phyloP scores from a whole-genome alignment of 2,888 invertebrate species.

The Mantis religiosa region DNA sequence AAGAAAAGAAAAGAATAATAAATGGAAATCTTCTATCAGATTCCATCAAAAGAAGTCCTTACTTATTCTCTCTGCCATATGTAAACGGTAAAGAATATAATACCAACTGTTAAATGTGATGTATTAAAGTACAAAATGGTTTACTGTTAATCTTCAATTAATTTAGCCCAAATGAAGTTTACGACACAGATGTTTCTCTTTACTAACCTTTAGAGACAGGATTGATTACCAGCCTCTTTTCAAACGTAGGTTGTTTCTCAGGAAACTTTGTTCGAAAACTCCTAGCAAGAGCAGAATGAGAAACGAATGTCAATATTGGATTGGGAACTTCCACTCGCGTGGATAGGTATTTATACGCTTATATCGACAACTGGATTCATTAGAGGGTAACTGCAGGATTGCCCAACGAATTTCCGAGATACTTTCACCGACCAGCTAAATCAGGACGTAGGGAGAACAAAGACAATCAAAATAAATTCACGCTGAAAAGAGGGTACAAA shows the following conservation, averaged over 20 bases:
- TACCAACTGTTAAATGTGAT: too few relatives aligned
- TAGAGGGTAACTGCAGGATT: not conserved
- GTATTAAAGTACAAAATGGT: too few relatives aligned
- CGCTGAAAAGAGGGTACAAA: too few relatives aligned
- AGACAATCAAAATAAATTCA: too few relatives aligned
- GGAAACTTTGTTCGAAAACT: not conserved
- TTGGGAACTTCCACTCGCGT: not conserved
- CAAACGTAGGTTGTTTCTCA: not conserved
- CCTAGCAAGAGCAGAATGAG: not conserved
- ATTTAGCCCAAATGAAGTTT: too few relatives aligned
- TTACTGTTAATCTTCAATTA: too few relatives aligned
- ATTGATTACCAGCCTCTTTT: not conserved
- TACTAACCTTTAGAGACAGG: not conserved
- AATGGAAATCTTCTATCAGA: too few relatives aligned
- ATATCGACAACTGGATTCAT: not conserved
- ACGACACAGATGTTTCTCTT: not conserved
- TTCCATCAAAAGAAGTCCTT: too few relatives aligned
- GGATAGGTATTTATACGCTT: not conserved
- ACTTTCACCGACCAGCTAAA: not conserved
- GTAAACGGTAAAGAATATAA: too few relatives aligned
- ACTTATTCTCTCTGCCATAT: too few relatives aligned
- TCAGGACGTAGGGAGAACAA: not conserved
- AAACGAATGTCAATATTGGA: not conserved
- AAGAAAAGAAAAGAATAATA: too few relatives aligned
- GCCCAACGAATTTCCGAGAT: not conserved